phyloP scores from a whole-genome alignment of 2,113 vertebrate genomes.

The Takifugu flavidus region DNA sequence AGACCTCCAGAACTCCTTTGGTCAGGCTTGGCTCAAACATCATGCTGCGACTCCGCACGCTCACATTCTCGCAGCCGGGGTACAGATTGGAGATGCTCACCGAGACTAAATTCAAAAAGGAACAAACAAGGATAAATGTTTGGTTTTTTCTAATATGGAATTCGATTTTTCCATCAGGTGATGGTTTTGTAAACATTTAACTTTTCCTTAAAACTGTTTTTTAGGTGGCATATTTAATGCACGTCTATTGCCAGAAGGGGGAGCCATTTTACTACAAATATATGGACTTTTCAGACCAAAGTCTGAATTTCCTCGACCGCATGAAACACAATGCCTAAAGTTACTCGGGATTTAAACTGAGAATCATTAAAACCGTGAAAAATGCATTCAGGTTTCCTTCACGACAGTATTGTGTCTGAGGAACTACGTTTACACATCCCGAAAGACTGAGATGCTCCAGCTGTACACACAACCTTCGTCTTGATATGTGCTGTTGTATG shows the following conservation, averaged over 20 bases:
- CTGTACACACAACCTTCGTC: neutral
- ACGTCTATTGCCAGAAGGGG: slow-evolving; percentile 37
- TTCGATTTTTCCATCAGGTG: no score
- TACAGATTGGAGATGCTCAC: slow-evolving; percentile 94
- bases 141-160: neutral
- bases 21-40: slow-evolving; percentile 98
- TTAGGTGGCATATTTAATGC: no score
- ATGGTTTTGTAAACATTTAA: no score
- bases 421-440: no score
- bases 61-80: slow-evolving; percentile 96
- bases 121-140: neutral
- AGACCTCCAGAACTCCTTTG: slow-evolving; percentile 92
- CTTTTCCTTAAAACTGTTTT: no score
- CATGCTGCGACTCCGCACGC: slow-evolving; percentile 96
- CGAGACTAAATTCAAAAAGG: slow-evolving; percentile 78
- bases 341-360: no score
- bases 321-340: no score
- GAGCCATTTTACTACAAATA: slow-evolving; percentile 25
- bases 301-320: neutral
- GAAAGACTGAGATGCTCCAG: neutral
- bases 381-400: no score
- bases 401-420: no score
- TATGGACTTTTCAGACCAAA: neutral
- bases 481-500: neutral
- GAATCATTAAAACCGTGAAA: no score